Percentiles rank a stretch among this genome's conserved stretches.
phyloP scores from a whole-genome alignment of 92 coral and sea anemone species.

The Meandrina meandrites region DNA sequence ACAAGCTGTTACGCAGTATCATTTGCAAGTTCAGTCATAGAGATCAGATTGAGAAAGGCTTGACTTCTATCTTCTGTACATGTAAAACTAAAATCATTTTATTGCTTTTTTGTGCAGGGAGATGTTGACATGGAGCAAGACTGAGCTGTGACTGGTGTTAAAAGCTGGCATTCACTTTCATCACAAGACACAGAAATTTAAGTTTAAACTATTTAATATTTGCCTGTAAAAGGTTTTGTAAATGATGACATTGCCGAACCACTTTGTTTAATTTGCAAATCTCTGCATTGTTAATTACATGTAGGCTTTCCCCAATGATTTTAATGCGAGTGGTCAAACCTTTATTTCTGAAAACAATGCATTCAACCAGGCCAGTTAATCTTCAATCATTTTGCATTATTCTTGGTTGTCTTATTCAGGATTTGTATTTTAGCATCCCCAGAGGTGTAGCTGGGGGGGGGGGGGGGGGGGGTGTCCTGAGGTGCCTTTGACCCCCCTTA shows the following conservation, averaged over 20 bases:
- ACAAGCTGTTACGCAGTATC: too few species aligned
- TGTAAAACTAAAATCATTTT: not conserved
- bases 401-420: not conserved
- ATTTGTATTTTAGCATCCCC: not conserved
- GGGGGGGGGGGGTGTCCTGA: too few species aligned
- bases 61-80: not conserved
- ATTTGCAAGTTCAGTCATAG: too few species aligned
- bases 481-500: too few species aligned
- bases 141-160: constrained; percentile 6
- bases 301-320: not conserved
- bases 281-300: not conserved
- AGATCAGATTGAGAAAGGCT: not conserved
- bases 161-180: not conserved
- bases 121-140: constrained; percentile 55
- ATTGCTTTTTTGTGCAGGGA: constrained; percentile 39
- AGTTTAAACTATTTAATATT: constrained; percentile 10
- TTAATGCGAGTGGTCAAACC: not conserved
- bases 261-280: not conserved
- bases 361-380: not conserved
- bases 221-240: constrained; percentile 2
- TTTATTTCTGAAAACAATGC: not conserved
- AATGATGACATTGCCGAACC: not conserved
- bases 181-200: not conserved
- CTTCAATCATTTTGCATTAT: not conserved
- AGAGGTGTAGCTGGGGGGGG: too few species aligned